Evolutionary conservation across 2,113 vertebrate genomes (phyloP), one percentile per base, ranked within the genome.

Genomic region (Stegastes partitus): DNA sequence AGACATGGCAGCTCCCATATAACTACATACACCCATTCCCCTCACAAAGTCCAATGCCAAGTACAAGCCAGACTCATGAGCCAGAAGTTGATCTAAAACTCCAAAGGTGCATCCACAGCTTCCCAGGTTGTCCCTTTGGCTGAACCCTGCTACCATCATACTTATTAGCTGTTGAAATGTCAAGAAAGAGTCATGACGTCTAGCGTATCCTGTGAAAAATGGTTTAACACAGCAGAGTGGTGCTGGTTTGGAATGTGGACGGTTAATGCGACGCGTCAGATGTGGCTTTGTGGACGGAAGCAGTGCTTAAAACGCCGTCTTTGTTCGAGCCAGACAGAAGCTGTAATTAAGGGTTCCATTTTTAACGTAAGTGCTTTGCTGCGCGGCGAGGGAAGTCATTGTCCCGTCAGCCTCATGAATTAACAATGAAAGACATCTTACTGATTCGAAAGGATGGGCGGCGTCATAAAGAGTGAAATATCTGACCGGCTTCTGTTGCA

Each of bases 291-390:
- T 51, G 58, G 54, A 26, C 1, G 14, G 28, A 44, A 61, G 49
- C 11, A 0, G 8, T 63, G 11, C n/a, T 74, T 71, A 34, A 74
- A 65, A 75, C 19, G 51, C 31, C 3, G 50, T 57, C 68, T 63
- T 62, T 26, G 59, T 39, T 34, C 25, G 11, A 31, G 47, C 22
- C 72, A 72, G 70, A 68, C 50, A 54, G 51, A 64, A 55, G 45
- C 44, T 59, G 58, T 67, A 90, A 87, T 91, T 81, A 91, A 79
- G 21, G 47, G 77, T 63, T 84, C 65, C 75, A 84, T 83, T 87
- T 90, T 79, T 66, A 86, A 71, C 83, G 61, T 45, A 70, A 64
- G 71, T 37, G 68, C 66, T 56, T 69, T 72, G 57, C 25, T 25
- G n/a, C 39, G 64, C 56, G 70, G 81, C 25, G 23, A 42, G 74